Base-by-base conservation (phyloP, 2,888 invertebrate species). In the Drosophila falleni region DNA sequence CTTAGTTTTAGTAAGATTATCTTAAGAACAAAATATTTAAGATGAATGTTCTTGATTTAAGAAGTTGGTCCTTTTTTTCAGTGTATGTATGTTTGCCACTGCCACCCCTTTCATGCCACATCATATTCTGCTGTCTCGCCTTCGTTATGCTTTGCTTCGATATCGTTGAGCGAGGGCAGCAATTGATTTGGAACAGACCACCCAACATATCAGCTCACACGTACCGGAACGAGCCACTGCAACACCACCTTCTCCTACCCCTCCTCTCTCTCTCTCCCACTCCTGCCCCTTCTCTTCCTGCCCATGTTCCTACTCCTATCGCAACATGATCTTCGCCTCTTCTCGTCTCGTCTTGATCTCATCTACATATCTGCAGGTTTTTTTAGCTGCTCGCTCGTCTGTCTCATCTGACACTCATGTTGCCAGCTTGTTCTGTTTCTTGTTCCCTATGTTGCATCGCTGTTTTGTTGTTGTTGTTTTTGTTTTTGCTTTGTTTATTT, bases 151-250 rank as follows among this genome's bases (percentile, higher is more conserved):
- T 69, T 39, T 58, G 71, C 66, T 46, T 46, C 67, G 56, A 44
- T 63, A 54, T 53, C 54, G 64, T 49, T 47, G 49, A 65, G 62
- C 49, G 66, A 55, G 74, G 78, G 74, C 77, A 71, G 87, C 89
- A 89, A 87, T 87, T 87, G 86, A 87, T 89, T 87, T 87, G 86
- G 86, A 85, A 87, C 89, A 89, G 87, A 87, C 87, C 88, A 89
- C 88, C 84, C 88, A 89, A 78, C 88, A 78, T 78, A 89, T 89
- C 89, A 85, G 81, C 80, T 85, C 90, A 83, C 89, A 87, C 81
- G 74, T 89, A 79, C 75, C 88, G 89, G 89, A 86, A 89, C 87
- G 89, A 47, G 33, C 10, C 13, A 15, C 31, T 10, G 31, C 31
- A 31, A 1, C 31, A 8, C 31, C 9, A 16, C 37, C 9, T 23